These are phyloP conservation scores for Phylloscopus whistleri DNA, from an alignment of 2,113 vertebrate genomes.

Conservation along the genomic window DNA sequence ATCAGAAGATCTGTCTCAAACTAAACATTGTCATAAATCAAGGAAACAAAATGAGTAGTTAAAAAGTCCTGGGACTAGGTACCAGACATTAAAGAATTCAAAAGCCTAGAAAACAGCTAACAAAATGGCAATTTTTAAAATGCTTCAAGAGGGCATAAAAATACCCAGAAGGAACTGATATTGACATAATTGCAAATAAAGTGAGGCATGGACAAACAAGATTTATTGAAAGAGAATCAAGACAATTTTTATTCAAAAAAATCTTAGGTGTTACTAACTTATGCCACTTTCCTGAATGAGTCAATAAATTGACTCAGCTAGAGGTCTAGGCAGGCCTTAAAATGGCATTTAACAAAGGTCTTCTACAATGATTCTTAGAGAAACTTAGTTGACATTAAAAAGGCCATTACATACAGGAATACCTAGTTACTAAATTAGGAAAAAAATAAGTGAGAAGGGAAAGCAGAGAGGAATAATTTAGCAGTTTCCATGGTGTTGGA, in stretches of 20 bases:
- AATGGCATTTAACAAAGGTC: background rate
- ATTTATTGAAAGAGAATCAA: background rate
- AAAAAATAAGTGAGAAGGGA: background rate
- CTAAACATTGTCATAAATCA: background rate
- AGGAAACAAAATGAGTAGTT: background rate
- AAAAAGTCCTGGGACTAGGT: background rate
- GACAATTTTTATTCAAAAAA: background rate
- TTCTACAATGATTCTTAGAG: background rate
- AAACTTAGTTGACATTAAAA: background rate
- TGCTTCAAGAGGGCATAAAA: background rate
- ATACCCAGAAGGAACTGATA: background rate
- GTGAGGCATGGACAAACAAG: background rate
- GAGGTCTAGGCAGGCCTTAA: background rate
- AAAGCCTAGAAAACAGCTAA: background rate
- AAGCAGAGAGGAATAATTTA: background rate
- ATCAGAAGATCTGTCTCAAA: background rate
- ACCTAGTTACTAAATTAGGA: background rate
- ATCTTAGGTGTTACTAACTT: background rate
- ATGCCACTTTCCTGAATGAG: background rate
- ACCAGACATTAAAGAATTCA: background rate
- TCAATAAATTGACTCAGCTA: background rate
- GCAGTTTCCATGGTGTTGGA: background rate
- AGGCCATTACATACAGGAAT: background rate
- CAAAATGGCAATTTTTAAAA: background rate
- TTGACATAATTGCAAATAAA: background rate